Conservation (phyloP, 1,140 invertebrate genomes). For the Lethocerus indicus region DNA sequence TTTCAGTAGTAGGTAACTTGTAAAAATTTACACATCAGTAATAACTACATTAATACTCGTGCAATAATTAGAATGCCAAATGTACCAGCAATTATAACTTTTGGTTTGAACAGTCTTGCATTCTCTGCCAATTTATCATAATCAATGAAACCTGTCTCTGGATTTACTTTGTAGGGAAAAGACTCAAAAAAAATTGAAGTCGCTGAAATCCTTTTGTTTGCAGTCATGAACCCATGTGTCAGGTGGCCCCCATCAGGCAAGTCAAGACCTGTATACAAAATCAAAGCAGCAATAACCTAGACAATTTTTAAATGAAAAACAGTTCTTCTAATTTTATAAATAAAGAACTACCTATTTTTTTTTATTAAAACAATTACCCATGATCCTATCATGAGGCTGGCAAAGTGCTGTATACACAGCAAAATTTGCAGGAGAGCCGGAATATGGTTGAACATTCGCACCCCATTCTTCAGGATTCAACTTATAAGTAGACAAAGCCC, state of each 20-base stretch:
- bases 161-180: conserved; percentile 90
- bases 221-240: conserved; percentile 86
- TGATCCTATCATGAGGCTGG: conserved; percentile 87
- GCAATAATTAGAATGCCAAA: too few relatives aligned
- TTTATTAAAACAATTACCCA: too few relatives aligned
- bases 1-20: too few relatives aligned
- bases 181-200: conserved; percentile 98
- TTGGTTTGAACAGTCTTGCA: conserved; percentile 78
- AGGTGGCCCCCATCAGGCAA: conserved; percentile 93
- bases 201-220: conserved; percentile 85
- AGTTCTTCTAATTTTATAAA: too few relatives aligned
- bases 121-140: conserved; percentile 74
- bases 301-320: too few relatives aligned
- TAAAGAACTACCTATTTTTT: too few relatives aligned
- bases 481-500: conserved; percentile 69
- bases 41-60: too few relatives aligned
- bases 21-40: too few relatives aligned
- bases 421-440: conserved; percentile 94
- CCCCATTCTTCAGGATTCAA: conserved; percentile 83
- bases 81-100: conserved; percentile 74
- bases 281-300: background rate
- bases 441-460: conserved; percentile 95
- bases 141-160: conserved; percentile 78
- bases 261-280: conserved; percentile 42
- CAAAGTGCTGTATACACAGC: conserved; percentile 81